Percentiles rank a stretch among this genome's conserved stretches.
Conservation (phyloP, 2,888 invertebrate genomes). For the Bellardia bayeri region DNA sequence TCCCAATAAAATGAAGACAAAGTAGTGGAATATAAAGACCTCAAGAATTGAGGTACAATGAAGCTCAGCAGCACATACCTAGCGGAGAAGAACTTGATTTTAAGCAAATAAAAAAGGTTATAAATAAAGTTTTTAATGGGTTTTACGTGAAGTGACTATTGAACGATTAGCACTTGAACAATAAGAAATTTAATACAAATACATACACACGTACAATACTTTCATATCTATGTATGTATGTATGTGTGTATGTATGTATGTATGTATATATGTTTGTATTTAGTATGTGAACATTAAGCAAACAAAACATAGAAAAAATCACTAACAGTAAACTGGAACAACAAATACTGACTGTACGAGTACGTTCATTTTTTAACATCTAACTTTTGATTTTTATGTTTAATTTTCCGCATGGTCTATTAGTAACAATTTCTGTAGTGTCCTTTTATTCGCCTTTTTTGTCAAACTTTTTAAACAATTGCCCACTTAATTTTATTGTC, state of each 20-base stretch:
- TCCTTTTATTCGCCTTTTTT: conserved; percentile 24
- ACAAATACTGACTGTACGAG: background rate
- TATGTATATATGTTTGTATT: too few species aligned
- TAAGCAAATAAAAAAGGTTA: conserved; percentile 39
- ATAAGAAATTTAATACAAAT: background rate
- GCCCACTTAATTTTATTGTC: conserved; percentile 69
- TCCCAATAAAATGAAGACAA: too few species aligned
- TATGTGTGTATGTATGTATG: too few species aligned
- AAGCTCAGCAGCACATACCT: background rate
- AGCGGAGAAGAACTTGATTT: background rate
- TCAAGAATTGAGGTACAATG: too few species aligned
- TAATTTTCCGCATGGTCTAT: conserved; percentile 54
- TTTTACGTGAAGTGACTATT: conserved; percentile 63
- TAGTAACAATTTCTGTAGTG: conserved; percentile 37
- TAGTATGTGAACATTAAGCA: background rate
- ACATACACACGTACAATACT: background rate
- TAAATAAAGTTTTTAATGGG: conserved; percentile 65
- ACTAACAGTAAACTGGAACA: background rate
- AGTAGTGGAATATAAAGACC: too few species aligned
- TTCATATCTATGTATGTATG: background rate
- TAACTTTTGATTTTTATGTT: conserved; percentile 43
- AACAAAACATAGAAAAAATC: conserved; percentile 2
- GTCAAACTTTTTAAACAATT: conserved; percentile 57
- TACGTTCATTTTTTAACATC: conserved; percentile 1
- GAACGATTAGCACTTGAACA: conserved; percentile 52